Evolutionary conservation across 2,888 invertebrate species (phyloP).

Genomic region (Drosophila mimica): DNA sequence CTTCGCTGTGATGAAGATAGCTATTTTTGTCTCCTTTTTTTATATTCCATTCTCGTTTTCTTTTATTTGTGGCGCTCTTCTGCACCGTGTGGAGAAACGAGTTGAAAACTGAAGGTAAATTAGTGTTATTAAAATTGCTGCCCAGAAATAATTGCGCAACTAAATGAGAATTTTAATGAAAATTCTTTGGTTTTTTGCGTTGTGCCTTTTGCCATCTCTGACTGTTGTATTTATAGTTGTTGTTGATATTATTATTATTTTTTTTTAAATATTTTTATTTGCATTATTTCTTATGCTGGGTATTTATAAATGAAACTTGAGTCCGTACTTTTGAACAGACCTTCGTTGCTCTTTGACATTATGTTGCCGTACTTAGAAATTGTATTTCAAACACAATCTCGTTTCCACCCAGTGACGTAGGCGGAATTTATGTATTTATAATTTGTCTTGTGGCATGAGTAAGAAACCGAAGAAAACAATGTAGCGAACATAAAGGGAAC

Average conservation of each 20-base stretch:
- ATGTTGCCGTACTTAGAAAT: background rate
- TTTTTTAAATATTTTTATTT: constrained; percentile 5
- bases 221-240: constrained; percentile 26
- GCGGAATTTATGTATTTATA: constrained; percentile 4
- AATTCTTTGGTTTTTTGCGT: constrained; percentile 65
- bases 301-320: constrained; percentile 23
- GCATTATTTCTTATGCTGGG: constrained; percentile 31
- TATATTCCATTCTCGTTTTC: constrained; percentile 1
- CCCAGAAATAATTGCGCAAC: constrained; percentile 75
- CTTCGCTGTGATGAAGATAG: background rate
- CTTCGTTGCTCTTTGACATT: constrained; percentile 9
- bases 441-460: constrained; percentile 9
- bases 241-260: constrained; percentile 21
- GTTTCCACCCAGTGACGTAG: background rate
- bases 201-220: constrained; percentile 1
- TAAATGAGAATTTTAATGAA: constrained; percentile 79
- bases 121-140: constrained; percentile 81
- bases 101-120: constrained; percentile 73
- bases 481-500: constrained; percentile 11
- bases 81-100: constrained; percentile 40
- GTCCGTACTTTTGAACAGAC: background rate
- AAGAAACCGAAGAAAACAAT: background rate
- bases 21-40: background rate
- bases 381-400: constrained; percentile 5
- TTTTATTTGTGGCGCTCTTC: constrained; percentile 44